Base-by-base conservation (phyloP, 2,888 invertebrate species). In the Periphyllus acericola region DNA sequence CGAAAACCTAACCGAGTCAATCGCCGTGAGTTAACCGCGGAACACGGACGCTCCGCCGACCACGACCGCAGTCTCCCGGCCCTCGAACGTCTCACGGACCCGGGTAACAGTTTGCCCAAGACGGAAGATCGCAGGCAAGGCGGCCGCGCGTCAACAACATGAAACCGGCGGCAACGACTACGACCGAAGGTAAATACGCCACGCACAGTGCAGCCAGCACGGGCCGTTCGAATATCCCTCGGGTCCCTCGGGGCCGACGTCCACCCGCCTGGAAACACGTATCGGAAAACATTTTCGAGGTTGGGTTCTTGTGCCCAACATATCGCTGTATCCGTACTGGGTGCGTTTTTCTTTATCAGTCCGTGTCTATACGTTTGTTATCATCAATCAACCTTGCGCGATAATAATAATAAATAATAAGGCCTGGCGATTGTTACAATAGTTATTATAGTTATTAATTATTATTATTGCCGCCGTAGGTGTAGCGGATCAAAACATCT, bases 221-320 rank as follows among this genome's bases (percentile, higher is more conserved):
- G 21, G 17, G 46, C 0, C 6, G 25, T 6, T 60, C 60, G 25
- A 76, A 76, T 76, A 34, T n/a, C 25, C n/a, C n/a, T n/a, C 46
- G 40, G 14, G 46, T 5, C 40, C 3, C 6, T 25, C 52, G 80
- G 1, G 80, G 1, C 36, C 8, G 32, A 34, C 11, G 5, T 81
- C 81, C 81, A 81, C 14, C 40, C 81, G 46, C 3, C n/a, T 29
- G 29, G 40, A 68, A 68, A 81, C 81, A 81, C 81, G 81, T 81
- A 68, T 40, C 66, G n/a, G 36, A 8, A n/a, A 11, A 36, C 46
- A 21, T 34, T 66, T 81, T 81, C 81, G 29, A 81, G 68, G 81
- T 81, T 81, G 81, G 81, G 68, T 46, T 68, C 40, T 40, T 40
- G 46, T 34, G 9, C 14, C 11, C 21, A 11, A 46, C 46, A n/a